Evolutionary conservation across 2,888 invertebrate species (phyloP).

Genomic region (Hanleya hanleyi): DNA sequence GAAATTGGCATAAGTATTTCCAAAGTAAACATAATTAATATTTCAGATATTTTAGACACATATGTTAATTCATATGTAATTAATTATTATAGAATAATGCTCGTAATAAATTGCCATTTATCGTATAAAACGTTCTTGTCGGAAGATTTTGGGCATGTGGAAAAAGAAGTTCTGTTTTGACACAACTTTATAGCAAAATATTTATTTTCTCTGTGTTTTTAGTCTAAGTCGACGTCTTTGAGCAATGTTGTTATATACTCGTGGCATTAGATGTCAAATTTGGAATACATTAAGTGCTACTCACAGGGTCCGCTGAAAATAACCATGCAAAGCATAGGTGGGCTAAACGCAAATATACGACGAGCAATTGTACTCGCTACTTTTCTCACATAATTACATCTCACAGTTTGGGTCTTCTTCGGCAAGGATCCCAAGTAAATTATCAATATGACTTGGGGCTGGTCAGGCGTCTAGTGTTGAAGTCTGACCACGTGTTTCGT

Average conservation of each 20-base stretch:
- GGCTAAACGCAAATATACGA: neutral
- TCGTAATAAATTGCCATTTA: no score
- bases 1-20: constrained; percentile 1
- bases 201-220: no score
- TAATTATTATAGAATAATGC: no score
- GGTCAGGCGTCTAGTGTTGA: no score
- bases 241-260: neutral
- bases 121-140: neutral
- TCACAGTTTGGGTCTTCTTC: no score
- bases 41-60: neutral
- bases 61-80: no score
- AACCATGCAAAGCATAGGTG: neutral
- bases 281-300: neutral
- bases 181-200: neutral
- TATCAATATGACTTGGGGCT: no score
- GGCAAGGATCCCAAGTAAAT: no score
- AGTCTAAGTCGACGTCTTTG: neutral
- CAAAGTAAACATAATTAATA: neutral
- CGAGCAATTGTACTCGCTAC: no score
- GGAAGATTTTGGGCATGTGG: no score
- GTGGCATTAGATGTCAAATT: neutral
- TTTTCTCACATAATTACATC: no score
- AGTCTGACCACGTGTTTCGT: neutral
- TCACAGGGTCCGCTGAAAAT: neutral
- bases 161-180: neutral